Evolutionary conservation across 2,113 vertebrate genomes (phyloP).

Genomic region (Myxocyprinus asiaticus): DNA sequence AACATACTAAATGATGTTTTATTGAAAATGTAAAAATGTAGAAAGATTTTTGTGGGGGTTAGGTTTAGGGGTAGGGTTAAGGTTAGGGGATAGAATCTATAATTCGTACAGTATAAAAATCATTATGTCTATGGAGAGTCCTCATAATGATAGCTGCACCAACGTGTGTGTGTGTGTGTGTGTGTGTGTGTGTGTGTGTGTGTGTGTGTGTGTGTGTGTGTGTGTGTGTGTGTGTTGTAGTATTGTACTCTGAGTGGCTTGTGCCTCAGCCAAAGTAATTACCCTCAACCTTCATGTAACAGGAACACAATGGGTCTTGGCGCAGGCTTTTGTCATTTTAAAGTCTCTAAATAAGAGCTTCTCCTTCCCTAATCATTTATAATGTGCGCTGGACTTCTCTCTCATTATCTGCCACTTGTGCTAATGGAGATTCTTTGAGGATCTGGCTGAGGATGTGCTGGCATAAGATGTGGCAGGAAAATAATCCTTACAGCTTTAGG

Average conservation of each 20-base stretch:
- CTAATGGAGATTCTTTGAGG: constrained; percentile 41
- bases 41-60: too few species aligned
- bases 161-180: too few species aligned
- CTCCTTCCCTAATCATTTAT: constrained; percentile 49
- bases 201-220: constrained; percentile 7
- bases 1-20: too few species aligned
- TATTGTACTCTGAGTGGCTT: too few species aligned
- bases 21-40: too few species aligned
- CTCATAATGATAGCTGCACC: too few species aligned
- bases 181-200: too few species aligned
- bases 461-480: background rate
- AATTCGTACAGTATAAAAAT: too few species aligned
- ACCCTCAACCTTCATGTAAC: constrained; percentile 38
- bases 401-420: constrained; percentile 61
- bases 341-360: background rate
- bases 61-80: too few species aligned
- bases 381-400: constrained; percentile 54
- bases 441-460: constrained; percentile 49
- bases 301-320: constrained; percentile 33
- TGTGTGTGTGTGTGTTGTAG: constrained; percentile 28
- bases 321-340: constrained; percentile 17
- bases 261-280: constrained; percentile 32
- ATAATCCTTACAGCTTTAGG: background rate
- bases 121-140: too few species aligned
- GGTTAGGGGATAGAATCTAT: too few species aligned